Evolutionary conservation across 2,888 invertebrate genomes (phyloP).

Genomic region (Pharmacophagus antenor): DNA sequence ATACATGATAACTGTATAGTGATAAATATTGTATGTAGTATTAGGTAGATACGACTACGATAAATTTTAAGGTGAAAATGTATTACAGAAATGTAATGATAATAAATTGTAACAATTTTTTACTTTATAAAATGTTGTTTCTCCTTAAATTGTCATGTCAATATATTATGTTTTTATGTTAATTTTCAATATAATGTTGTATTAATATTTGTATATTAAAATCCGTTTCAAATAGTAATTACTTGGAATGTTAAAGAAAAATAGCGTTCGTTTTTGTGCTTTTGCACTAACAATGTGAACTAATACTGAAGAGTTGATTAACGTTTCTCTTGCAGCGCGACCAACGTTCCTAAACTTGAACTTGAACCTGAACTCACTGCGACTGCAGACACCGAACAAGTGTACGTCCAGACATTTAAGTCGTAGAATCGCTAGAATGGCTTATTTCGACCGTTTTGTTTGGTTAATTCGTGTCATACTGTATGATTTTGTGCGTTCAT

Average conservation of each 20-base stretch:
- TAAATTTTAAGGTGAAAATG: too few relatives aligned
- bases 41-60: too few relatives aligned
- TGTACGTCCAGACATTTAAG: conserved; percentile 85
- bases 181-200: background rate
- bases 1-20: background rate
- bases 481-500: conserved; percentile 34
- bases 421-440: conserved; percentile 71
- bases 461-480: conserved; percentile 37
- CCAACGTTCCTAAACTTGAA: conserved; percentile 99
- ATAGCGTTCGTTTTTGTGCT: background rate
- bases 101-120: too few relatives aligned
- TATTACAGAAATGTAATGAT: too few relatives aligned
- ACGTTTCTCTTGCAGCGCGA: conserved; percentile 91
- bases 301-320: conserved; percentile 52
- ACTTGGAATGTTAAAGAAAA: background rate
- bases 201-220: background rate
- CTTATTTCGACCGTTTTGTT: conserved; percentile 53
- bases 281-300: conserved; percentile 35
- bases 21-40: too few relatives aligned
- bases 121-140: too few relatives aligned
- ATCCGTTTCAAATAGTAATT: too few relatives aligned
- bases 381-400: conserved; percentile 93
- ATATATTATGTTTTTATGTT: background rate
- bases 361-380: conserved; percentile 94
- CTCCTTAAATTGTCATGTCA: too few relatives aligned